A percentile compares a stretch with the other conserved stretches of the same genome.
Evolutionary conservation across 2,888 invertebrate genomes (phyloP).

Genomic region (Elegia similella): DNA sequence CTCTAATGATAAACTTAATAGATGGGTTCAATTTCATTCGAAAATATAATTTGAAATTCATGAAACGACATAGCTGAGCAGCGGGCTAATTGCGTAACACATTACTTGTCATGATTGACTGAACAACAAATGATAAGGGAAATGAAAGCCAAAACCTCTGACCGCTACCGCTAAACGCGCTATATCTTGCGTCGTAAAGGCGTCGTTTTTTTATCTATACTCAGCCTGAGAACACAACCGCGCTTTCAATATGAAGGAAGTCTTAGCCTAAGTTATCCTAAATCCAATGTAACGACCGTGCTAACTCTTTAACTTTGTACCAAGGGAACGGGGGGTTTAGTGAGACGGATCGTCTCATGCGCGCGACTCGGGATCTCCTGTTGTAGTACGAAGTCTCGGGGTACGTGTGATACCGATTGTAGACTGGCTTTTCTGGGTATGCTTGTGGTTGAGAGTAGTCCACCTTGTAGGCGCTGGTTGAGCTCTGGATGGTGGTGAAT

Average conservation of each 20-base stretch:
- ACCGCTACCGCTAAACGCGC: too few relatives aligned
- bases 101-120: too few relatives aligned
- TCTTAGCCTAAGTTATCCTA: constrained; percentile 9
- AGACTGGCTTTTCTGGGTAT: constrained; percentile 68
- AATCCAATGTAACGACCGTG: constrained; percentile 86
- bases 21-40: too few relatives aligned
- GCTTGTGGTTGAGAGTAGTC: constrained; percentile 74
- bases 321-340: constrained; percentile 87
- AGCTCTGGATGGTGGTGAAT: constrained; percentile 65
- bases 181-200: too few relatives aligned
- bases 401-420: constrained; percentile 71
- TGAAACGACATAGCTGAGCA: too few relatives aligned
- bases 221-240: neutral
- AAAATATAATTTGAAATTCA: too few relatives aligned
- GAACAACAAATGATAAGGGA: too few relatives aligned
- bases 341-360: constrained; percentile 61
- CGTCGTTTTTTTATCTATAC: neutral
- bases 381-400: constrained; percentile 66
- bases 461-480: constrained; percentile 74
- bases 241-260: constrained; percentile 25
- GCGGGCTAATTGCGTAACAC: too few relatives aligned
- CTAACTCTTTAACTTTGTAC: constrained; percentile 88
- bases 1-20: too few relatives aligned
- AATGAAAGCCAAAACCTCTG: too few relatives aligned
- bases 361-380: constrained; percentile 64